These are phyloP conservation scores for Gibbula magus DNA, from an alignment of 2,888 invertebrate genomes.

Conservation along the genomic window DNA sequence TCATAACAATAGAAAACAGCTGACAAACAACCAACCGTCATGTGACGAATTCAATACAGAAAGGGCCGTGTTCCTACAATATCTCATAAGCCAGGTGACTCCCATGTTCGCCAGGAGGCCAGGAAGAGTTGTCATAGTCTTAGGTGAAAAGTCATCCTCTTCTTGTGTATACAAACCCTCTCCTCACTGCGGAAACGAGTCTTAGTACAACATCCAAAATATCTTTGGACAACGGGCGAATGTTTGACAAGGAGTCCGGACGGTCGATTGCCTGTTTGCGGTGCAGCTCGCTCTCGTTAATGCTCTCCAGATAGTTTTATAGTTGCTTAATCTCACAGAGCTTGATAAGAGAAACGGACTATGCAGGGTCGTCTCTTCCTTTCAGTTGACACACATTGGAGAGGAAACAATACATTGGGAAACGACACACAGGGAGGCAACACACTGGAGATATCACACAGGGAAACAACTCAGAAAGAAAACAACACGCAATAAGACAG, in stretches of 20 bases:
- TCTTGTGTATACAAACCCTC: background rate
- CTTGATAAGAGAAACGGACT: background rate
- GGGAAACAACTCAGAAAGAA: no score
- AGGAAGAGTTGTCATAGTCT: background rate
- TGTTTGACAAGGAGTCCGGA: background rate
- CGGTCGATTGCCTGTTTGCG: background rate
- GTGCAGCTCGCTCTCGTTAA: background rate
- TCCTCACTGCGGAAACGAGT: background rate
- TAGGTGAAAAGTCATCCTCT: background rate
- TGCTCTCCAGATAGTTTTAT: background rate
- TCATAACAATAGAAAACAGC: no score
- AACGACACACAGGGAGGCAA: no score
- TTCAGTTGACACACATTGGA: no score
- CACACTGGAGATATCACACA: no score
- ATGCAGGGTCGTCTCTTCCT: background rate
- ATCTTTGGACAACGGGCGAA: constrained; percentile 15
- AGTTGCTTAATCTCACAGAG: background rate
- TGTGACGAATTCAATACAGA: no score
- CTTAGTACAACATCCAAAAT: background rate
- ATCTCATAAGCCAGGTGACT: no score
- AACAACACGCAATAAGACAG: no score
- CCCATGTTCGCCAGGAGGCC: background rate
- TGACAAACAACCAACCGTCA: no score
- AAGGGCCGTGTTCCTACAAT: no score
- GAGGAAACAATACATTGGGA: no score